Evolutionary conservation across 2,888 invertebrate species (phyloP).

Genomic region (Aleiodes alternator): DNA sequence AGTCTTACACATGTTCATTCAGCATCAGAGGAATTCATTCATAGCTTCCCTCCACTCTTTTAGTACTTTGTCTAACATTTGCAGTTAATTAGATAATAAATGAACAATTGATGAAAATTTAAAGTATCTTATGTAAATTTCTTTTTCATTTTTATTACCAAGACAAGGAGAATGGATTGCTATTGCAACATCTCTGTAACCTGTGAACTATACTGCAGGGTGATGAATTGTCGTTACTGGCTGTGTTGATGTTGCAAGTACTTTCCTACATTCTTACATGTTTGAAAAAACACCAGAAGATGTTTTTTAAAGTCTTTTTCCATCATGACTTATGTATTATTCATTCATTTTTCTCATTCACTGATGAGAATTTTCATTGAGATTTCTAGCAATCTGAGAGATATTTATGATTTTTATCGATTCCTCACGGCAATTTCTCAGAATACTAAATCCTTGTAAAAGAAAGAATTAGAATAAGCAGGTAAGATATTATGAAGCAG

Average conservation of each 20-base stretch:
- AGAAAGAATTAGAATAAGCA: no score
- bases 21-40: no score
- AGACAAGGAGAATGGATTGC: constrained; percentile 22
- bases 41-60: no score
- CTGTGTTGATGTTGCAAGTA: constrained; percentile 22
- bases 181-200: constrained; percentile 3
- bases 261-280: constrained; percentile 5
- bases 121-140: not conserved
- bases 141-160: not conserved
- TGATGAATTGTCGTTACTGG: constrained; percentile 32
- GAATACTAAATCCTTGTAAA: no score
- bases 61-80: no score
- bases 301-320: not conserved
- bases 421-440: no score
- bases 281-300: not conserved
- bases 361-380: not conserved
- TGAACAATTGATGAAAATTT: no score
- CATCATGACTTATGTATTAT: not conserved
- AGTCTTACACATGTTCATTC: not conserved
- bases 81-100: no score
- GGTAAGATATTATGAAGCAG: no score
- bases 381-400: no score
- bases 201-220: constrained; percentile 27
- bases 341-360: not conserved
- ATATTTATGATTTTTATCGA: no score